Base-by-base conservation (phyloP, 2,113 vertebrate genomes). In the Panurus biarmicus region DNA sequence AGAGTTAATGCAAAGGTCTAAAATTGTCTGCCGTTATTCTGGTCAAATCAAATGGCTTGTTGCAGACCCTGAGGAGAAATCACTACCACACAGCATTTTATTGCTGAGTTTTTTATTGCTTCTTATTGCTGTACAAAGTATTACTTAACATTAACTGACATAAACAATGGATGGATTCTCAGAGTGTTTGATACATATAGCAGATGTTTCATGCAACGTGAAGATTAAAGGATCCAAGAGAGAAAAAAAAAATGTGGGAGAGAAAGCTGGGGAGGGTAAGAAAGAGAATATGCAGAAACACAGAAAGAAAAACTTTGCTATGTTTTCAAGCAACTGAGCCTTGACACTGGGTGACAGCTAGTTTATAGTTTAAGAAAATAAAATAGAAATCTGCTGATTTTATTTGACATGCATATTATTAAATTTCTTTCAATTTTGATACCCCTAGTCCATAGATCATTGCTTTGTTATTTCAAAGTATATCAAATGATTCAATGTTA, bases 141-240 rank as follows among this genome's bases (percentile, higher is more conserved):
- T 97, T 95, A 94, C 85, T 91, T 96, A 96, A 96, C 95, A 92
- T 92, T 96, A 97, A 96, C 81, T 93, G 74, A 71, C 87, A 96
- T 90, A 97, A 97, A 96, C 89, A 97, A 97, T 86, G 85, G 73
- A 96, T 93, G 50, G 35, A 95, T 96, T 97, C 96, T 95, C 77
- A 82, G 80, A 93, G 42, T 70, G 85, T 73, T 81, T 92, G 93
- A 85, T 95, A 93, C 29, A 31, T 95, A 92, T 5, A 93, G 69
- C 28, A 93, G 62, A 94, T 78, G 73, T 40, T 91, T 93, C 97
- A 96, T 80, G 92, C 60, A 94, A 85, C 47, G 28, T 71, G 75
- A 97, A 95, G 89, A 96, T 76, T 95, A 87, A 96, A 96, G 54
- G 36, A 88, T 90, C 40, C 66, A 36, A 89, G 69, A 50, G 51